Evolutionary conservation across 53 echinoderm and acorn worm genomes (phyloP).

Genomic region (Echinometra lucunter): DNA sequence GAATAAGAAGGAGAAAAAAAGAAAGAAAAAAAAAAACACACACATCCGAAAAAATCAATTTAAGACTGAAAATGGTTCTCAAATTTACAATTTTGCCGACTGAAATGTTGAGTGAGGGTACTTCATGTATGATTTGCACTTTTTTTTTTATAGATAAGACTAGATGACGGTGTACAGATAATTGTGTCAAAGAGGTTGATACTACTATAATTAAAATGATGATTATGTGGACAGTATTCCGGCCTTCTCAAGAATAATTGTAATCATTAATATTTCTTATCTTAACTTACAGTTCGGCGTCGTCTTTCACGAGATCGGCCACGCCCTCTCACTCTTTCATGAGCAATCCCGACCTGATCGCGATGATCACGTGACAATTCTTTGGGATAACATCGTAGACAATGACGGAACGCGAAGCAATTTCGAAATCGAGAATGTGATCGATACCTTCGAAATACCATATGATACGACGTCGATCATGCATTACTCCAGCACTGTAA

Average conservation of each 20-base stretch:
- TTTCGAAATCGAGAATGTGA: background rate
- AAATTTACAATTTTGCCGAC: background rate
- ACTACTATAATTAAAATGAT: no score
- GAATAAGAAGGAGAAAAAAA: no score
- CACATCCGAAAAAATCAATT: no score
- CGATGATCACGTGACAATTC: slow-evolving; percentile 9
- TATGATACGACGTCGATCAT: background rate
- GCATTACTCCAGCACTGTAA: background rate
- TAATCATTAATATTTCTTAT: background rate
- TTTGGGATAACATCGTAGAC: background rate
- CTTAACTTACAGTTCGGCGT: background rate
- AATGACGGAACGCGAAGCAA: background rate
- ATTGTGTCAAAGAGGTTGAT: no score
- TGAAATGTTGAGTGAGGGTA: background rate
- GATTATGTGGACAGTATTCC: no score
- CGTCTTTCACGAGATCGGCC: background rate
- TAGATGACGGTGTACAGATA: no score
- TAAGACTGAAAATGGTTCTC: no score
- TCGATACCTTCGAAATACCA: background rate
- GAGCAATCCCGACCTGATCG: slow-evolving; percentile 8
- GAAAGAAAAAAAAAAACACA: no score
- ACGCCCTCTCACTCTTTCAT: background rate
- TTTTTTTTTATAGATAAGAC: no score
- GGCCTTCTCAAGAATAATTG: no score
- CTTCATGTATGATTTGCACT: no score